These are phyloP conservation scores for Astropecten irregularis DNA, from an alignment of 53 echinoderm and acorn worm genomes.

Conservation along the genomic window DNA sequence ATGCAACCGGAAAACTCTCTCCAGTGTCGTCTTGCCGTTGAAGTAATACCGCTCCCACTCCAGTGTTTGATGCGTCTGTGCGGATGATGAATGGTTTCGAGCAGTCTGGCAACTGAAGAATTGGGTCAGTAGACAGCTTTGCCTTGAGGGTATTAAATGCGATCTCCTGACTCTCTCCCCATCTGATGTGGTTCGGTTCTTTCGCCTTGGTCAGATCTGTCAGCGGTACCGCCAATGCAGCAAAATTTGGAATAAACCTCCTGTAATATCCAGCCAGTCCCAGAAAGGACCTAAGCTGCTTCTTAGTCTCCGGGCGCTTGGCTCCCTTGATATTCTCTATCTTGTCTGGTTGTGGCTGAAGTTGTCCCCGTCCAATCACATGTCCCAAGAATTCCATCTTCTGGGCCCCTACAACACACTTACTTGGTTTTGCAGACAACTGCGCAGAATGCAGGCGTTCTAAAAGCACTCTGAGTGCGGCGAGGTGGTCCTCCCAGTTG, in stretches of 20 bases:
- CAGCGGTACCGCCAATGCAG: slow-evolving; percentile 21
- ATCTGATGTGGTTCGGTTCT: neutral
- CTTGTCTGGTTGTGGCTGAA: slow-evolving; percentile 24
- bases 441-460: neutral
- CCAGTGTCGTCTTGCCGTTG: neutral
- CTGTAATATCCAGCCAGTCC: slow-evolving; percentile 45
- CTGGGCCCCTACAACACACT: slow-evolving; percentile 12
- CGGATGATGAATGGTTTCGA: slow-evolving; percentile 26
- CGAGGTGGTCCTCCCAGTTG: slow-evolving; percentile 32
- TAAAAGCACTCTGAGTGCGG: neutral
- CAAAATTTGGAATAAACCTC: slow-evolving; percentile 42
- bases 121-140: neutral
- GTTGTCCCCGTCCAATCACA: slow-evolving; percentile 13
- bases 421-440: slow-evolving; percentile 36
- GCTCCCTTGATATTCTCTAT: slow-evolving; percentile 24
- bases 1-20: slow-evolving; percentile 5
- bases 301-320: slow-evolving; percentile 28
- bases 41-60: slow-evolving; percentile 20
- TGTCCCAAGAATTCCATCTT: slow-evolving; percentile 30
- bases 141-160: slow-evolving; percentile 2
- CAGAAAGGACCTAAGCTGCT: slow-evolving; percentile 33
- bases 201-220: slow-evolving; percentile 17
- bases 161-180: slow-evolving; percentile 9
- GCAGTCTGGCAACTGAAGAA: slow-evolving; percentile 19
- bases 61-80: slow-evolving; percentile 24